Conservation (phyloP, 2,888 invertebrate species). For the Latrodectus elegans region DNA sequence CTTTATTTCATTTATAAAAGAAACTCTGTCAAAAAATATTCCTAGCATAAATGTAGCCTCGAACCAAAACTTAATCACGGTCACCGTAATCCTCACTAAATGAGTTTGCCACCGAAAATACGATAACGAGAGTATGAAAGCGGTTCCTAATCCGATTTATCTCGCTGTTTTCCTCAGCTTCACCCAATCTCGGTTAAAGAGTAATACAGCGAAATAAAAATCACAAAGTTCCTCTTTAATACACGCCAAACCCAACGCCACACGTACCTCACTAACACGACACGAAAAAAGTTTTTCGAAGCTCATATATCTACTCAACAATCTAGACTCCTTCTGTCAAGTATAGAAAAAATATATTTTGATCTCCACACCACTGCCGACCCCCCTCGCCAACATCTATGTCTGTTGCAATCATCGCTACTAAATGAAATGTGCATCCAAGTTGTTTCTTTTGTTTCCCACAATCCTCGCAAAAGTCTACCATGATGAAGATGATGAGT, state of each 20-base stretch:
- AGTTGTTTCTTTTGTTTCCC: background rate
- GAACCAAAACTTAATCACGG: conserved; percentile 27
- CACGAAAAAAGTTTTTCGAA: no score
- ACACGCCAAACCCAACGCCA: background rate
- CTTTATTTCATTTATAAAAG: no score
- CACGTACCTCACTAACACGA: background rate
- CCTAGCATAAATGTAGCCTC: no score
- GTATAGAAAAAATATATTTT: no score
- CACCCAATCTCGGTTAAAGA: conserved; percentile 10
- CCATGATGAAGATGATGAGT: background rate
- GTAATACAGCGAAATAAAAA: conserved; percentile 30
- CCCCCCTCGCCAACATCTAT: no score
- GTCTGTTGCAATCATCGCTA: no score
- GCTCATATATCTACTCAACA: no score
- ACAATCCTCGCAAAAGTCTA: background rate
- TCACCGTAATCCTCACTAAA: conserved; percentile 22
- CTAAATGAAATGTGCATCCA: background rate
- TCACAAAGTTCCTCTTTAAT: conserved; percentile 18
- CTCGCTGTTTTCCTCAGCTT: background rate
- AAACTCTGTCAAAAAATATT: no score
- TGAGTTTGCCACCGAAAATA: conserved; percentile 33
- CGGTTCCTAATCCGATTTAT: conserved; percentile 27
- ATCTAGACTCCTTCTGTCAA: no score
- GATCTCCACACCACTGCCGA: no score
- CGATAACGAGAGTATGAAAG: conserved; percentile 23